These are phyloP conservation scores for Trypoxylus dichotomus DNA, from an alignment of 1,140 invertebrate genomes.

Conservation along the genomic window DNA sequence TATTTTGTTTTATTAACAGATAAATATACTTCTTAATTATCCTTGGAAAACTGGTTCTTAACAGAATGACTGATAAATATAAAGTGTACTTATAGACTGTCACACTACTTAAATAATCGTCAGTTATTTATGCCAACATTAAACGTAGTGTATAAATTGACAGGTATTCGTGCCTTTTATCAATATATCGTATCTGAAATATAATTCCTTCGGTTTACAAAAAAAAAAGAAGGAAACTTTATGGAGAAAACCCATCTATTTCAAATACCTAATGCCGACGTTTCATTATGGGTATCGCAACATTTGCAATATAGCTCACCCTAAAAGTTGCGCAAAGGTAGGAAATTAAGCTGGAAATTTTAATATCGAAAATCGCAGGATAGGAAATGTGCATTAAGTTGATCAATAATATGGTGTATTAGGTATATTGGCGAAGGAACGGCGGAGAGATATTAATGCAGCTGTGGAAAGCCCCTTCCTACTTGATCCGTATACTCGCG, in stretches of 20 bases:
- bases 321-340: neutral
- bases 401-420: conserved; percentile 33
- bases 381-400: conserved; percentile 37
- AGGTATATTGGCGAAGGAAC: neutral
- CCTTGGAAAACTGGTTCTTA: too few species aligned
- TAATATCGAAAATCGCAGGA: conserved; percentile 27
- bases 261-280: neutral
- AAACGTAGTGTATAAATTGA: too few species aligned
- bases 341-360: conserved; percentile 35
- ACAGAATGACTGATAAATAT: too few species aligned
- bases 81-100: too few species aligned
- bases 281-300: neutral
- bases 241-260: neutral
- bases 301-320: neutral
- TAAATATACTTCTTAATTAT: too few species aligned
- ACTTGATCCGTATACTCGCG: conserved; percentile 31
- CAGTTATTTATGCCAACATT: too few species aligned
- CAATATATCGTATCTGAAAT: too few species aligned
- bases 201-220: too few species aligned
- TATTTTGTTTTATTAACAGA: too few species aligned
- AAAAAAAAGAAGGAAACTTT: too few species aligned
- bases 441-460: conserved; percentile 36
- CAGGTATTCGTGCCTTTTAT: too few species aligned
- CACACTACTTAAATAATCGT: too few species aligned
- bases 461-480: conserved; percentile 30